Evolutionary conservation across 2,888 invertebrate genomes (phyloP).

Genomic region (Drosophila neonasuta): DNA sequence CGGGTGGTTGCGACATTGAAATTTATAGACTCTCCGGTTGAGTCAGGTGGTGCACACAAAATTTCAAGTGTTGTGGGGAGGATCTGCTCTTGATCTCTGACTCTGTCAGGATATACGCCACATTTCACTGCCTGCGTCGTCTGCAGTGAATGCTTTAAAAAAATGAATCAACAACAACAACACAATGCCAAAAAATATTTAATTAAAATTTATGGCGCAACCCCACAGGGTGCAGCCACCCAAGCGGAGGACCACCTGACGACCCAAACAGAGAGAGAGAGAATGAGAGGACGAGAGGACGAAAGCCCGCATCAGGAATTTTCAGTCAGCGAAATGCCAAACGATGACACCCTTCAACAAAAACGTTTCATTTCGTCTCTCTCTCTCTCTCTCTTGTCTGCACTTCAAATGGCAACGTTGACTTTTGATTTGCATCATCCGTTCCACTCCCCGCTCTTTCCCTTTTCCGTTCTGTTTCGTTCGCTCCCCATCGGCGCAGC

Average conservation of each 20-base stretch:
- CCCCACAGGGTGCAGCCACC: constrained; percentile 57
- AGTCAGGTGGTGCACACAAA: constrained; percentile 36
- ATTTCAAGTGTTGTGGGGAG: constrained; percentile 42
- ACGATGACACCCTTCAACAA: constrained; percentile 67
- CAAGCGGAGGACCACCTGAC: constrained; percentile 47
- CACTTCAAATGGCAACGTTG: constrained; percentile 10
- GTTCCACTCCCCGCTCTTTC: neutral
- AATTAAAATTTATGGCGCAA: constrained; percentile 75
- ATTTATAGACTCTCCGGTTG: constrained; percentile 58
- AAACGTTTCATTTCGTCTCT: constrained; percentile 5
- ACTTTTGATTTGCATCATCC: constrained; percentile 2
- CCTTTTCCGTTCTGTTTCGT: neutral
- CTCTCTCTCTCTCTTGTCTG: neutral
- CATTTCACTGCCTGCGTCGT: constrained; percentile 45
- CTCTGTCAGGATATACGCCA: constrained; percentile 46
- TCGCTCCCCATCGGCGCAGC: neutral
- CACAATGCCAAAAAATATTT: constrained; percentile 65
- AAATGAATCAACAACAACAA: constrained; percentile 11
- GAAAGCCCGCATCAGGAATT: constrained; percentile 28
- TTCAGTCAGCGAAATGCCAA: constrained; percentile 49
- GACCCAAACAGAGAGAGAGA: neutral
- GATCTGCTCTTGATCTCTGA: constrained; percentile 52
- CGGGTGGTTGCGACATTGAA: constrained; percentile 65
- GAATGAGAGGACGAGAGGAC: neutral
- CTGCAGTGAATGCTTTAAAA: constrained; percentile 30